Conservation (phyloP, 2,797 vertebrate species). For the Sylvilagus floridanus region DNA sequence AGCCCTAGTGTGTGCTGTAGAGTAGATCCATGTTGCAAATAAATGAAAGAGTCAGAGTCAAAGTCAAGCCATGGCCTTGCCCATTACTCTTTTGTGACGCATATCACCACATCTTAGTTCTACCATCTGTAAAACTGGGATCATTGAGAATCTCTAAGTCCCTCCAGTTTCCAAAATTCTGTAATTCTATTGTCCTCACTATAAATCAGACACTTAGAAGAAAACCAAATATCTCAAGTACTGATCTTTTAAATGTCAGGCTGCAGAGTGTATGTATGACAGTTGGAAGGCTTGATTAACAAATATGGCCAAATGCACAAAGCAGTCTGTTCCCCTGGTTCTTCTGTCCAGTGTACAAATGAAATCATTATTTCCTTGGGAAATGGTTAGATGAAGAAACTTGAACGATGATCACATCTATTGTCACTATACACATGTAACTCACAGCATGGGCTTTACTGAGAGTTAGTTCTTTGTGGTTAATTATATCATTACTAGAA, state of each 20-base stretch:
- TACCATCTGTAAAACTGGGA: neutral
- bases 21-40: neutral
- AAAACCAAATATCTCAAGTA: neutral
- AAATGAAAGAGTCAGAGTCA: neutral
- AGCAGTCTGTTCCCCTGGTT: neutral
- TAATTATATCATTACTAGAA: neutral
- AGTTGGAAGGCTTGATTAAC: neutral
- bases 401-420: neutral
- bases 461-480: neutral
- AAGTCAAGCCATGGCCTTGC: neutral
- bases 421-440: neutral
- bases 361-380: neutral
- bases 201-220: conserved; percentile 26
- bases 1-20: neutral
- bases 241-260: neutral
- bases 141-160: neutral
- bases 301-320: neutral
- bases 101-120: neutral
- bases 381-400: neutral
- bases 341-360: neutral
- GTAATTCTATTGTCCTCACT: neutral
- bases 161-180: neutral
- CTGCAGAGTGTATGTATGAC: neutral
- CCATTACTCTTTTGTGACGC: neutral
- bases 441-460: neutral